Conservation (phyloP, 2,888 invertebrate genomes). For the Temnothorax unifasciatus region DNA sequence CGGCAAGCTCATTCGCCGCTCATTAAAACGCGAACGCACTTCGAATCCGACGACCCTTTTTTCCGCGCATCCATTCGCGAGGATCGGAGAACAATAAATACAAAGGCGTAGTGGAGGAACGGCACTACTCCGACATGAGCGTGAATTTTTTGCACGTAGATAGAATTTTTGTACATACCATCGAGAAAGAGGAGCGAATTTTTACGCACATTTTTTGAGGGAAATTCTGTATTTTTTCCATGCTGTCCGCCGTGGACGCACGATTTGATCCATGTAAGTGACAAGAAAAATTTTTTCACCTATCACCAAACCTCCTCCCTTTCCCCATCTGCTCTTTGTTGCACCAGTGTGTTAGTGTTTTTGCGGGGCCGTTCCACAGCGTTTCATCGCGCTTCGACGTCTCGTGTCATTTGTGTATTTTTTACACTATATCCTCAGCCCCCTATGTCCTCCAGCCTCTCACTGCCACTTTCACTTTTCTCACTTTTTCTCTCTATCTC, state of each 20-base stretch:
- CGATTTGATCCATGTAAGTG: constrained; percentile 84
- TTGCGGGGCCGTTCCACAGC: constrained; percentile 70
- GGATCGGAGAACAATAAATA: constrained; percentile 5
- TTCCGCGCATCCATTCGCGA: constrained; percentile 9
- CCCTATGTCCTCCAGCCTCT: constrained; percentile 44
- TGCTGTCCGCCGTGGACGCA: constrained; percentile 84
- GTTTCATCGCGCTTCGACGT: constrained; percentile 74
- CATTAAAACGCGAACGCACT: constrained; percentile 18
- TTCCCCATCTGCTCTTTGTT: constrained; percentile 68
- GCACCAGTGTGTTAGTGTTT: constrained; percentile 75
- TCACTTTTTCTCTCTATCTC: constrained; percentile 28
- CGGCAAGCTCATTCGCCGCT: constrained; percentile 6
- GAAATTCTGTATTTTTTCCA: constrained; percentile 84
- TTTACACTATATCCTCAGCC: constrained; percentile 49
- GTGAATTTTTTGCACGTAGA: constrained; percentile 74
- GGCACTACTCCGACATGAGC: constrained; percentile 54
- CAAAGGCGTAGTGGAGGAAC: constrained; percentile 32
- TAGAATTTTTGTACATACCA: constrained; percentile 77
- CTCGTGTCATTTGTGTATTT: constrained; percentile 71
- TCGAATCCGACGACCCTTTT: not conserved
- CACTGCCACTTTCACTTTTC: constrained; percentile 39
- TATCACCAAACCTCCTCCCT: constrained; percentile 71
- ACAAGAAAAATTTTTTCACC: constrained; percentile 81
- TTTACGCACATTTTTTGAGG: constrained; percentile 84
- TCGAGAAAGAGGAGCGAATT: constrained; percentile 76